These are phyloP conservation scores for Centropus unirufus DNA, from an alignment of 2,113 vertebrate species.

Conservation along the genomic window DNA sequence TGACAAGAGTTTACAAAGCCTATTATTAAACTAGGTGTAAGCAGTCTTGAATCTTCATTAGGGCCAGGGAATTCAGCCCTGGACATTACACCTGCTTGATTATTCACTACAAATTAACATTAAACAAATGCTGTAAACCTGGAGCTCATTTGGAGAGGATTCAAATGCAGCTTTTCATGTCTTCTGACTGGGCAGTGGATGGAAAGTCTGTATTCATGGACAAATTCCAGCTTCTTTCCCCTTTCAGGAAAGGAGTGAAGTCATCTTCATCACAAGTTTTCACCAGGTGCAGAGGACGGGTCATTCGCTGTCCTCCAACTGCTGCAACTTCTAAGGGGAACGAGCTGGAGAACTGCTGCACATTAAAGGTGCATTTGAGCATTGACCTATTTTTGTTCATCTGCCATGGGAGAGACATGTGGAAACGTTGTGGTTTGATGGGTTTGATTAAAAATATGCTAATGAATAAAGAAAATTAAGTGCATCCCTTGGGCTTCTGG, in stretches of 20 bases:
- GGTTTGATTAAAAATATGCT: constrained; percentile 74
- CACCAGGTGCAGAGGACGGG: not conserved
- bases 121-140: constrained; percentile 6
- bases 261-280: not conserved
- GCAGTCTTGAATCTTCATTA: constrained; percentile 36
- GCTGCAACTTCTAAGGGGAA: not conserved
- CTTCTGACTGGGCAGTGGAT: not conserved
- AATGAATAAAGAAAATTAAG: constrained; percentile 72
- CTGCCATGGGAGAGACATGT: constrained; percentile 64
- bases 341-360: not conserved
- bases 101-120: constrained; percentile 15
- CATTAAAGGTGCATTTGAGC: constrained; percentile 11
- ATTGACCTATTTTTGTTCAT: constrained; percentile 69
- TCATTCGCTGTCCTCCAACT: not conserved
- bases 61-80: constrained; percentile 4
- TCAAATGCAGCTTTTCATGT: constrained; percentile 1
- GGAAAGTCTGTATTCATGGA: not conserved
- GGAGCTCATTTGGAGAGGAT: constrained; percentile 1
- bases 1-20: constrained; percentile 41
- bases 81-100: constrained; percentile 48
- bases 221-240: not conserved
- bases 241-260: not conserved
- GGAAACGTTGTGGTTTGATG: constrained; percentile 70
- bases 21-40: constrained; percentile 56
- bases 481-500: constrained; percentile 66